Base-by-base conservation (phyloP, 1,140 invertebrate genomes). In the Cotesia typhae region DNA sequence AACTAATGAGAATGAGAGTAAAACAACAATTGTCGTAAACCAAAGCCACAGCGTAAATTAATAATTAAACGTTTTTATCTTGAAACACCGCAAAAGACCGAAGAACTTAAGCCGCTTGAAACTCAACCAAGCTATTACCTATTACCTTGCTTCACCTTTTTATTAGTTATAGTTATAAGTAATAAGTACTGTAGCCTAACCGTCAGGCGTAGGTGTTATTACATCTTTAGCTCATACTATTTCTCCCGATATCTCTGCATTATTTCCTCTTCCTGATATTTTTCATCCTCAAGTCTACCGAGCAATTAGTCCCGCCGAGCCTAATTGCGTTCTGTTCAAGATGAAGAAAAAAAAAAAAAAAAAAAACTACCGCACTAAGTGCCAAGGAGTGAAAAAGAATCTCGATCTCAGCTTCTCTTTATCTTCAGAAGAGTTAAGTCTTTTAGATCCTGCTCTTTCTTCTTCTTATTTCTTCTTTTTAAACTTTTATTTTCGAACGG, bases 31-130 rank as follows among this genome's bases (percentile, higher is more conserved):
- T 57, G 38, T 52, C 65, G 65, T 67, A 72, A 78, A 76, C 60
- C 71, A 71, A 47, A 74, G 73, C 69, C 41, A 17, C 64, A 70
- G 53, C 69, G 74, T 81, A 81, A 83, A 77, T 81, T 79, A 81
- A 81, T 83, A 83, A 83, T 83, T 82, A 82, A 75, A 73, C 70
- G 76, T 79, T 75, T 75, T 72, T 71, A 63, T 66, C 63, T 75
- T 47, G 68, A 76, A 52, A 75, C 67, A 67, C 57, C 41, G 41
- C 41, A 47, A 6, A 6, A 47, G 41, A 47, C 6, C 41, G 0
- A 47, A 9, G 6, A 47, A 47, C 6, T 10, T 47, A 0, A 9
- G 2, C 6, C 7, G 10, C 41, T 47, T 10, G 1, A 10, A 47
- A 47, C 5, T 9, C 41, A 47, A 47, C 41, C 28, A 28, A 28